These are phyloP conservation scores for Cheilosia impressa DNA, from an alignment of 2,888 invertebrate species.

Conservation along the genomic window DNA sequence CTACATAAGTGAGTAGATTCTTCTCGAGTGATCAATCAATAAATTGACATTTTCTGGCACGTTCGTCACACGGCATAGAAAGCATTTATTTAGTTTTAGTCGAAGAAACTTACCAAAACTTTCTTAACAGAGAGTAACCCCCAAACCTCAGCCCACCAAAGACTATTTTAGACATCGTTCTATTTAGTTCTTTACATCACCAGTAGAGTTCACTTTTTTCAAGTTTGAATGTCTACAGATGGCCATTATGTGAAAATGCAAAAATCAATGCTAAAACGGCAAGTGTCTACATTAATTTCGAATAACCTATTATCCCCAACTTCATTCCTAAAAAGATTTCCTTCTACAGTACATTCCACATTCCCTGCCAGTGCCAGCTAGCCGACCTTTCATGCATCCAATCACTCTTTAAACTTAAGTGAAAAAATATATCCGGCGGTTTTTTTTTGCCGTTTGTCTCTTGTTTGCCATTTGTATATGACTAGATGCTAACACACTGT, in stretches of 20 bases:
- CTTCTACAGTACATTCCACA: slow-evolving; percentile 14
- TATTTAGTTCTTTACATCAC: too few relatives aligned
- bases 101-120: too few relatives aligned
- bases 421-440: slow-evolving; percentile 56
- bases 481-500: slow-evolving; percentile 35
- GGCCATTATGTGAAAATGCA: slow-evolving; percentile 1
- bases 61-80: too few relatives aligned
- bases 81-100: too few relatives aligned
- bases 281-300: slow-evolving; percentile 9
- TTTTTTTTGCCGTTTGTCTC: slow-evolving; percentile 38
- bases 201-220: not conserved
- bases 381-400: slow-evolving; percentile 41
- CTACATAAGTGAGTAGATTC: too few relatives aligned
- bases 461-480: slow-evolving; percentile 40
- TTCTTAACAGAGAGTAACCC: too few relatives aligned
- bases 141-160: too few relatives aligned
- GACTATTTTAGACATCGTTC: too few relatives aligned
- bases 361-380: not conserved
- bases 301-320: slow-evolving; percentile 11
- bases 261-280: slow-evolving; percentile 35
- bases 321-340: slow-evolving; percentile 7
- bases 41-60: too few relatives aligned
- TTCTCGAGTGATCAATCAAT: too few relatives aligned
- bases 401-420: slow-evolving; percentile 53
- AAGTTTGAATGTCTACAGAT: slow-evolving; percentile 12